A percentile compares a stretch with the other conserved stretches of the same genome.
Conservation (phyloP, 2,888 invertebrate genomes). For the Lysandra coridon region DNA sequence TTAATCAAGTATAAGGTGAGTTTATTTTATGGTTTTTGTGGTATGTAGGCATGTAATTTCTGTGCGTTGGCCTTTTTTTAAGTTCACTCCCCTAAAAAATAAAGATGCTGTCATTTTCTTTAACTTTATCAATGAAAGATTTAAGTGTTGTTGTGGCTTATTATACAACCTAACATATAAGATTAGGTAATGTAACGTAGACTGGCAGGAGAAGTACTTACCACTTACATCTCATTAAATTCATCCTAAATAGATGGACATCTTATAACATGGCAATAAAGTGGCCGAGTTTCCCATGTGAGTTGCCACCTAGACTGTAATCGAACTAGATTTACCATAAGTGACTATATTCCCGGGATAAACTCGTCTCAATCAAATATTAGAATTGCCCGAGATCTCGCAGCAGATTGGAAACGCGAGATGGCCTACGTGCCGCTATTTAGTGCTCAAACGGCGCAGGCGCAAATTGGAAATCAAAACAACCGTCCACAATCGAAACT, state of each 20-base stretch:
- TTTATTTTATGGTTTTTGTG: background rate
- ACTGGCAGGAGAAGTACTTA: background rate
- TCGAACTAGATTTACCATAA: conserved; percentile 3
- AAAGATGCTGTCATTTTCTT: background rate
- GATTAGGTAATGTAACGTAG: background rate
- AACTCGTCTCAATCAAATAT: conserved; percentile 27
- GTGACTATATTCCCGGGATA: conserved; percentile 13
- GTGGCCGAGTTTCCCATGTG: conserved; percentile 2
- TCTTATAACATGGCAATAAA: background rate
- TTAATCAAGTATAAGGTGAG: background rate
- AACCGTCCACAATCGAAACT: conserved; percentile 75
- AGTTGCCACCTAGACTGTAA: background rate
- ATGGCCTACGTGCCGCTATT: conserved; percentile 76
- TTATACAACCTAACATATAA: too few species aligned
- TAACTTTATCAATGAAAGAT: background rate
- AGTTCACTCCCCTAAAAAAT: background rate
- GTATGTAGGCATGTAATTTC: conserved; percentile 3
- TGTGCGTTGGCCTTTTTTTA: background rate
- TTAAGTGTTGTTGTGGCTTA: background rate
- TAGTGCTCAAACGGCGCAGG: conserved; percentile 74
- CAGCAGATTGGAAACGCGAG: conserved; percentile 63
- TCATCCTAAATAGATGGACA: background rate
- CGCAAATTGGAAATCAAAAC: conserved; percentile 81
- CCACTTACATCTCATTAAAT: background rate
- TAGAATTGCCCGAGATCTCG: conserved; percentile 35